Evolutionary conservation across 2,797 vertebrate genomes (phyloP).

Genomic region (Danio choprae): DNA sequence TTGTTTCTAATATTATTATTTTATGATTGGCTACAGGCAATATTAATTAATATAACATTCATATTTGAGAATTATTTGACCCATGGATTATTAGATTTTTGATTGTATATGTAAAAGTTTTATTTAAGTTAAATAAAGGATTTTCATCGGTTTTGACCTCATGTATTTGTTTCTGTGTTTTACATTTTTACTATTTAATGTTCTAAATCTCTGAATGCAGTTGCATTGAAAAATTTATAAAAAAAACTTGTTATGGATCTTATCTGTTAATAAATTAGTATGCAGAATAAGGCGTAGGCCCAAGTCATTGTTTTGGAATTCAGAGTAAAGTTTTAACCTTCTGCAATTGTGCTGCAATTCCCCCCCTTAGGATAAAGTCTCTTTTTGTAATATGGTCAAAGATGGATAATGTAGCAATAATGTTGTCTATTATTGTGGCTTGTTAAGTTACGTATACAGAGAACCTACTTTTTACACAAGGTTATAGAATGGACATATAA

Average conservation of each 20-base stretch:
- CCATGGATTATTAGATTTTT: background rate
- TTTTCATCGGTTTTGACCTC: slow-evolving; percentile 11
- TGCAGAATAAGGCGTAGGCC: background rate
- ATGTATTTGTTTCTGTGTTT: slow-evolving; percentile 34
- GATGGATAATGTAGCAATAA: background rate
- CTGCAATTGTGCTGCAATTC: background rate
- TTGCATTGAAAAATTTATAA: no score
- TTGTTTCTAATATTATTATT: slow-evolving; percentile 9
- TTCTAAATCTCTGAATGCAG: no score
- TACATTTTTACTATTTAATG: background rate
- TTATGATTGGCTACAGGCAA: slow-evolving; percentile 10
- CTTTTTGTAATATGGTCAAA: background rate
- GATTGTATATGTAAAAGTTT: slow-evolving; percentile 9
- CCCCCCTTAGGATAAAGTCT: background rate
- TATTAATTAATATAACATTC: slow-evolving; percentile 21
- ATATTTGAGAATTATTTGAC: background rate
- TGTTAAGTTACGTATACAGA: background rate
- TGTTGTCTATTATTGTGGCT: background rate
- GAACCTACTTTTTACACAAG: background rate
- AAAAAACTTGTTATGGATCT: no score
- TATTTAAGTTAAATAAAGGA: slow-evolving; percentile 24
- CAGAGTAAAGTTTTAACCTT: background rate
- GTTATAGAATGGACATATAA: background rate
- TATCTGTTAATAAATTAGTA: background rate
- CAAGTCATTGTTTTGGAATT: background rate